These are phyloP conservation scores for Daphoenositta chrysoptera DNA, from an alignment of 2,113 vertebrate genomes.

Conservation along the genomic window DNA sequence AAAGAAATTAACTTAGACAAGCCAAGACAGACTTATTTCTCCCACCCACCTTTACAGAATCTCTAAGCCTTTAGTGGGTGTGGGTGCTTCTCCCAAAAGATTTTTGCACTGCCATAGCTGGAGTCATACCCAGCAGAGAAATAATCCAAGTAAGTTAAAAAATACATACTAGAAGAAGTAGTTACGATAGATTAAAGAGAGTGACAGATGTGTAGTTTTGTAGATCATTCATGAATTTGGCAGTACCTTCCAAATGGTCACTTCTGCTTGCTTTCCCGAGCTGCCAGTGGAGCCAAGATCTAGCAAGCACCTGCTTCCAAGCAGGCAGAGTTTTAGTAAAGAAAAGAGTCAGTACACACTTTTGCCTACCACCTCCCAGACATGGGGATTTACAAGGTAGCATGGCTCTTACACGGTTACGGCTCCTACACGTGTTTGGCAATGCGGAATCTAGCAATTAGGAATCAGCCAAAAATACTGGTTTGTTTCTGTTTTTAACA, in stretches of 20 bases:
- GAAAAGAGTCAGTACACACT: accelerated
- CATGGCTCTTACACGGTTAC: background rate
- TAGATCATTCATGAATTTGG: background rate
- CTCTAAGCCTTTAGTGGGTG: background rate
- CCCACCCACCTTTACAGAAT: background rate
- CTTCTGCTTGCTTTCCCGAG: background rate
- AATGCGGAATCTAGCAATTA: background rate
- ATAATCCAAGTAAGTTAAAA: background rate
- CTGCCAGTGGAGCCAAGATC: background rate
- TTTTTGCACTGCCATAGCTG: background rate
- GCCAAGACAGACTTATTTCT: background rate
- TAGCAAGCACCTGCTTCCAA: background rate
- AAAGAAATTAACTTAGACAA: background rate
- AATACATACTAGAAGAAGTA: background rate
- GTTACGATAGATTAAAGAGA: background rate
- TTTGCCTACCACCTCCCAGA: background rate
- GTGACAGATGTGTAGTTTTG: background rate
- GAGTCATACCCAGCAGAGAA: background rate
- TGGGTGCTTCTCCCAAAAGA: background rate
- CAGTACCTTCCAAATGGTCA: background rate
- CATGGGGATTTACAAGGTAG: background rate
- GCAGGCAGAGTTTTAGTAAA: background rate
- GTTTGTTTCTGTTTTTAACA: background rate
- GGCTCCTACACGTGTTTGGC: background rate
- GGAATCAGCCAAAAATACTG: background rate